Evolutionary conservation across 2,888 invertebrate genomes (phyloP), one percentile per base, ranked within the genome.

Genomic region (Carterocephalus palaemon): DNA sequence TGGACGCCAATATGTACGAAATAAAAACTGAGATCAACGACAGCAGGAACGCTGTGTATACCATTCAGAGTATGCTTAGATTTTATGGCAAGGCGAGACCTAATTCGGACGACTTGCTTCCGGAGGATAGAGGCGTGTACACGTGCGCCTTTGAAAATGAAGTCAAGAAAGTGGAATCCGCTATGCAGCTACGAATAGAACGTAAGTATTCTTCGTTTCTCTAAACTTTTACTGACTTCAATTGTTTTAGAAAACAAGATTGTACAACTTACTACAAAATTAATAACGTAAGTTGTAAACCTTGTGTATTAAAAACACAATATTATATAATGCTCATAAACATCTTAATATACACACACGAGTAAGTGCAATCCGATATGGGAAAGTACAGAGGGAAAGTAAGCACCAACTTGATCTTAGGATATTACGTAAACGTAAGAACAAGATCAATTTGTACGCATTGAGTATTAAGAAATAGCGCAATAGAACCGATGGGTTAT

Each of bases 101-200:
- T 1, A 91, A 91, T 53, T 89, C 88, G 15, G 94, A 94, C 72
- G 92, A 94, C 68, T 80, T 95, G 45, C 82, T 95, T 37, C 95
- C 96, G 0, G 91, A 91, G 26, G 97, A 97, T 72, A 89, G 96
- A 37, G 97, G 97, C 32, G 90, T 93, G 38, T 97, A 96, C 75
- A 92, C 94, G 2, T 97, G 97, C 70, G 90, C 92, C 32, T 96
- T 96, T 67, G 93, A 94, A 70, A 97, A 97, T 70, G 95, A 95
- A 78, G 95, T 96, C 8, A 94, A 94, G 72, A 92, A 91, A 66
- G 92, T 93, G 33, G 95, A 95, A 68, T 95, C 95, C 5, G 93
- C 93, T 52, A 96, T 96, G 95, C 94, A 95, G 77, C 88, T 97
- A 43, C 90, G 95, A 67, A 95, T 97, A 62, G 95, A 97, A 88